A percentile compares a stretch with the other conserved stretches of the same genome.
Conservation (phyloP, 1,140 invertebrate species). For the Capitella teleta region DNA sequence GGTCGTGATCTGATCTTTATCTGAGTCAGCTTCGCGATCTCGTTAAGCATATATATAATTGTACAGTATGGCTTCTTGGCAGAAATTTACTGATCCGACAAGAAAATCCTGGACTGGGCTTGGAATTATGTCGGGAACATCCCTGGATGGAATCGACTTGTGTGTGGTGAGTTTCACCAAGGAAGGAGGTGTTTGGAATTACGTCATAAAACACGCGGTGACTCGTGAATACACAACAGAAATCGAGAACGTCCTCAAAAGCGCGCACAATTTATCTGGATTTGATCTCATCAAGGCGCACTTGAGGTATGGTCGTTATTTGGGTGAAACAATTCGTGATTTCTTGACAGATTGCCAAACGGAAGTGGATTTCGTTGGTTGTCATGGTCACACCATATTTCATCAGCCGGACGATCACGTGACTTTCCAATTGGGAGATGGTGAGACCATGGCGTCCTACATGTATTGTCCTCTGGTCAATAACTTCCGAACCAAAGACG, state of each 20-base stretch:
- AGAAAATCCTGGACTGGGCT: slow-evolving; percentile 27
- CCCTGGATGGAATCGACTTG: slow-evolving; percentile 33
- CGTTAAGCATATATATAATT: too few species aligned
- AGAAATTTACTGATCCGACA: too few species aligned
- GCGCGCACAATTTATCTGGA: slow-evolving; percentile 17
- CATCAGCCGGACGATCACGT: slow-evolving; percentile 26
- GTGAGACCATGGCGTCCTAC: slow-evolving; percentile 24
- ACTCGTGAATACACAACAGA: slow-evolving; percentile 21
- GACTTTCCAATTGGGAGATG: slow-evolving; percentile 33
- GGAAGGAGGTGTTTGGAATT: slow-evolving; percentile 30
- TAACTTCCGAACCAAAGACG: slow-evolving; percentile 28
- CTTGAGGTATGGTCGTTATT: slow-evolving; percentile 25
- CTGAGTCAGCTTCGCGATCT: too few species aligned
- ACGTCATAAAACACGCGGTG: slow-evolving; percentile 21
- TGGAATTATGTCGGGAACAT: slow-evolving; percentile 33
- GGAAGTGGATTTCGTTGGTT: slow-evolving; percentile 22
- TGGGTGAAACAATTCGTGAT: slow-evolving; percentile 18
- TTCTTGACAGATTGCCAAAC: slow-evolving; percentile 19
- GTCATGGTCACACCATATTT: slow-evolving; percentile 35
- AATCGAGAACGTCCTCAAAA: slow-evolving; percentile 19
- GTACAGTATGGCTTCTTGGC: too few species aligned
- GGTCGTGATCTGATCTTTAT: too few species aligned
- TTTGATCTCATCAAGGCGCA: slow-evolving; percentile 25
- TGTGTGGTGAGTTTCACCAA: slow-evolving; percentile 30
- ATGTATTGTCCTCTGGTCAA: slow-evolving; percentile 21